Percentiles rank a stretch among this genome's conserved stretches.
These are phyloP conservation scores for Neogale vison DNA, from an alignment of 2,113 vertebrate species.

Conservation along the genomic window DNA sequence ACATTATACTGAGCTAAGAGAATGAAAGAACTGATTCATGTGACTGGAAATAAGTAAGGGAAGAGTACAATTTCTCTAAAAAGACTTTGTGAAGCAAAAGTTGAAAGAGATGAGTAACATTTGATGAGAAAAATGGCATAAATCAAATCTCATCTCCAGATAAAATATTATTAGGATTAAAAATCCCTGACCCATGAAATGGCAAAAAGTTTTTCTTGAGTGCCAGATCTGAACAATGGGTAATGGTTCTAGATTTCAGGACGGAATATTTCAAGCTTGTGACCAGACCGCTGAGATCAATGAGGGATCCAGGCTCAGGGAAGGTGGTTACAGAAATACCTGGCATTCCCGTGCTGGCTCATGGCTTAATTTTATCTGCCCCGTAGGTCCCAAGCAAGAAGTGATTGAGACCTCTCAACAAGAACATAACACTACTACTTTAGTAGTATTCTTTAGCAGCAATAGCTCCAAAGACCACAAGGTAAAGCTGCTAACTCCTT, in stretches of 20 bases:
- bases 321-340: not conserved
- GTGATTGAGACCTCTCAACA: not conserved
- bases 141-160: not conserved
- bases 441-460: conserved; percentile 22
- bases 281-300: not conserved
- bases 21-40: not conserved
- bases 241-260: not conserved
- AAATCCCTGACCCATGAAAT: not conserved
- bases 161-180: not conserved
- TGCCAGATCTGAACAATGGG: not conserved
- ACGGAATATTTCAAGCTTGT: not conserved
- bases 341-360: not conserved
- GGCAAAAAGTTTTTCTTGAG: not conserved
- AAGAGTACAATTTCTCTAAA: not conserved
- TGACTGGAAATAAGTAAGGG: not conserved
- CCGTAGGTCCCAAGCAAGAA: not conserved
- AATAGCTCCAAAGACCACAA: not conserved
- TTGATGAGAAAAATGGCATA: not conserved
- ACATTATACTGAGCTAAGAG: not conserved
- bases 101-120: not conserved
- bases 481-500: not conserved
- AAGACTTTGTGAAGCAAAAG: not conserved
- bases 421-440: not conserved
- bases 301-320: not conserved
- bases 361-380: not conserved